These are phyloP conservation scores for Girardinichthys multiradiatus DNA, from an alignment of 2,113 vertebrate genomes.

Conservation along the genomic window DNA sequence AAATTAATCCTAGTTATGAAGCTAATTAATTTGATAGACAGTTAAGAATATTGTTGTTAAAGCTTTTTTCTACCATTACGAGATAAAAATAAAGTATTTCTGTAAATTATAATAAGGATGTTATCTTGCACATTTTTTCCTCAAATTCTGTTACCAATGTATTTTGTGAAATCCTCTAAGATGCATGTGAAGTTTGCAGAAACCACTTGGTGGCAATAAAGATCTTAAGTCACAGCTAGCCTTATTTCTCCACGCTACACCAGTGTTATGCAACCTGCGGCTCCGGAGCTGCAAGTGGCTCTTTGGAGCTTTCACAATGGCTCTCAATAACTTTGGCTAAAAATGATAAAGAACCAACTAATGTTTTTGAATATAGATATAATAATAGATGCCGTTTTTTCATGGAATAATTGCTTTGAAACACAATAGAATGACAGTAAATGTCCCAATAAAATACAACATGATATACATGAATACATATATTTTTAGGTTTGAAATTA, in stretches of 20 bases:
- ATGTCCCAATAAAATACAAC: too few species aligned
- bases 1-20: background rate
- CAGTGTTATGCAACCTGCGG: too few species aligned
- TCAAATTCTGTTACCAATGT: background rate
- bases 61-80: background rate
- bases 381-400: too few species aligned
- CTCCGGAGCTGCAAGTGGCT: too few species aligned
- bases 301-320: too few species aligned
- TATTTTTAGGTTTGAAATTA: too few species aligned
- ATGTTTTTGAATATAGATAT: too few species aligned
- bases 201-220: slow-evolving; percentile 62
- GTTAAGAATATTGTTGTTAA: background rate
- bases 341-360: too few species aligned
- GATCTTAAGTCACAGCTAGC: background rate
- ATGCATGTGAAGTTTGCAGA: background rate
- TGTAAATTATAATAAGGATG: background rate
- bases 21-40: background rate
- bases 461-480: too few species aligned
- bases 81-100: background rate
- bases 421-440: too few species aligned
- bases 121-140: background rate
- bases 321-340: too few species aligned
- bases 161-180: background rate
- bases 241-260: background rate
- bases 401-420: too few species aligned